A percentile compares a stretch with the other conserved stretches of the same genome.
phyloP scores from a whole-genome alignment of 2,888 invertebrate species.

The Ctenicera cuprea region DNA sequence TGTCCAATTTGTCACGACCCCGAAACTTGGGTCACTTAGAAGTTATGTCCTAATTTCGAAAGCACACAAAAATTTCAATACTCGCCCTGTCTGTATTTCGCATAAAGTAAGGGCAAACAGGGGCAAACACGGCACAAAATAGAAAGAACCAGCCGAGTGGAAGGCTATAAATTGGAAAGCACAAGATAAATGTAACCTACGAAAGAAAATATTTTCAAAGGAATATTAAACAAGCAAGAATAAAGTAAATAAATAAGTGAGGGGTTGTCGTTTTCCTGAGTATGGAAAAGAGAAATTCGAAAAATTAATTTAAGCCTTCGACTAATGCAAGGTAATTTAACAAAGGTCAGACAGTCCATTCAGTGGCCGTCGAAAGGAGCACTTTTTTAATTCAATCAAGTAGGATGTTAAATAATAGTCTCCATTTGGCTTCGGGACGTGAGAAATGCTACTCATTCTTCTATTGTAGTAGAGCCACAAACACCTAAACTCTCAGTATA shows the following conservation, averaged over 20 bases:
- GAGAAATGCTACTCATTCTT: constrained; percentile 58
- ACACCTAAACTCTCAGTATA: constrained; percentile 33
- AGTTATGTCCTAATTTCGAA: constrained; percentile 21
- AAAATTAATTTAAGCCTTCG: constrained; percentile 31
- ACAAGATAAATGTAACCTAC: constrained; percentile 37
- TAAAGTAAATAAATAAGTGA: constrained; percentile 35
- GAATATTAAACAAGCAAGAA: constrained; percentile 36
- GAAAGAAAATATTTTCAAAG: constrained; percentile 39
- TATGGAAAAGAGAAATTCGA: constrained; percentile 13
- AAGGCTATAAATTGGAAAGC: constrained; percentile 40
- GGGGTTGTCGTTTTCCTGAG: background rate
- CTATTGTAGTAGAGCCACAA: constrained; percentile 40
- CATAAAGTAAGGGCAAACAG: constrained; percentile 35
- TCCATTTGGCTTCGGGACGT: constrained; percentile 59
- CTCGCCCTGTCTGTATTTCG: constrained; percentile 20
- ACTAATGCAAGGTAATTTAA: constrained; percentile 33
- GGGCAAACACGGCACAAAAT: constrained; percentile 32
- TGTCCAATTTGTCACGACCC: constrained; percentile 10
- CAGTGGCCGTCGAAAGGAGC: constrained; percentile 36
- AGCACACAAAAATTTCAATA: constrained; percentile 35
- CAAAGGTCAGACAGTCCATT: constrained; percentile 40
- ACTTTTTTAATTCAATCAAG: constrained; percentile 49
- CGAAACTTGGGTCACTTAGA: constrained; percentile 29
- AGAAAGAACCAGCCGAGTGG: constrained; percentile 39
- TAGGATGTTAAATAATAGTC: constrained; percentile 59